Evolutionary conservation across 2,797 vertebrate species (phyloP).

Genomic region (Psittacula derbiana): DNA sequence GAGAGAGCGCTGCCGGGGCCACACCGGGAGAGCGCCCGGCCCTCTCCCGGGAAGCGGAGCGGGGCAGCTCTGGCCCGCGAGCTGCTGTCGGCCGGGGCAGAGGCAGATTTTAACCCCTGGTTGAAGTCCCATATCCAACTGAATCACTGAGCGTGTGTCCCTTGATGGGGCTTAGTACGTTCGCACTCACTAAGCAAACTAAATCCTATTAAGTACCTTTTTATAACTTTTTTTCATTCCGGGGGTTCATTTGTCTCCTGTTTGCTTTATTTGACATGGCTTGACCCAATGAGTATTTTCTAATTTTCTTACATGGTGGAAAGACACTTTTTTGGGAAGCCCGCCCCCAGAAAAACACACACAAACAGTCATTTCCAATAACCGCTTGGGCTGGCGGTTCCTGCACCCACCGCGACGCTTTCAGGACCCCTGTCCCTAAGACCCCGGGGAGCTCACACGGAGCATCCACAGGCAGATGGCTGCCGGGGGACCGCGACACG

Average conservation of each 20-base stretch:
- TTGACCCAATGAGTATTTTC: background rate
- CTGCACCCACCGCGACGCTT: background rate
- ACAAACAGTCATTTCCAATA: background rate
- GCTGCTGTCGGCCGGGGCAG: background rate
- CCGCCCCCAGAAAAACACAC: background rate
- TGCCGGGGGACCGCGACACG: background rate
- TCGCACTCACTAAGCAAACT: background rate
- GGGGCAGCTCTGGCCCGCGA: background rate
- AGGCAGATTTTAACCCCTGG: fast-evolving
- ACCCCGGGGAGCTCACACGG: background rate
- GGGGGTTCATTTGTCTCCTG: background rate
- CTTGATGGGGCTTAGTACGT: background rate
- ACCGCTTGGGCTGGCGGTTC: background rate
- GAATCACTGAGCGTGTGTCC: fast-evolving
- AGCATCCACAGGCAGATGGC: background rate
- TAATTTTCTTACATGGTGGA: background rate
- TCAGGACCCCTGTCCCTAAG: background rate
- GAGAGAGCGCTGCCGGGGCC: background rate
- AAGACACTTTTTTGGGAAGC: background rate
- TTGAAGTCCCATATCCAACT: background rate
- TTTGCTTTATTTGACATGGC: background rate
- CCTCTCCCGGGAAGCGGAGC: background rate
- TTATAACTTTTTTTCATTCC: background rate
- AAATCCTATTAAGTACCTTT: background rate
- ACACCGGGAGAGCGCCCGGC: fast-evolving